Evolutionary conservation across 2,888 invertebrate species (phyloP), one percentile per base, ranked within the genome.

Genomic region (Drosophila imparisetae): DNA sequence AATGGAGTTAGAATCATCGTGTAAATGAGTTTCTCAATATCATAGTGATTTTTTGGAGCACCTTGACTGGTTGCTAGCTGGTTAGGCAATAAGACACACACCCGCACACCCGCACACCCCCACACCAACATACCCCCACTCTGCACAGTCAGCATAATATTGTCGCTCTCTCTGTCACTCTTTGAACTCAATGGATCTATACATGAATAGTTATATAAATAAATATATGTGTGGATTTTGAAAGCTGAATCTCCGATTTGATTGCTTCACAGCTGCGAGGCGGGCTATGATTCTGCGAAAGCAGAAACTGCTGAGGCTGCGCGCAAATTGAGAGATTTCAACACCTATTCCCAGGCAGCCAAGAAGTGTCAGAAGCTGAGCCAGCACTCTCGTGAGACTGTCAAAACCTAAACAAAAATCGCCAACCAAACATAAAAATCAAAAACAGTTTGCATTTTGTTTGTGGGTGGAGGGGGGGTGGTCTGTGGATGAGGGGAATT

Each of bases 291-390:
- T 84, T 86, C 84, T 45, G 71, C 73, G 84, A 82, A 84, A 78
- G 68, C 55, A 53, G 69, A 84, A 86, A 87, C 81, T 82, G 84
- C 84, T 84, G 85, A 84, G 72, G 40, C 32, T 65, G 66, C 53
- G 50, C 40, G 52, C 32, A 52, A 72, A 66, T 72, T 40, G 66
- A 63, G 63, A 73, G 80, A 80, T 85, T 87, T 87, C 86, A 85
- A 81, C 85, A 85, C 85, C 85, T 85, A 81, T 80, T 80, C 80
- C 80, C 80, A 80, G 77, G 74, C 73, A 38, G 54, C 42, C 42
- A 30, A 55, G 58, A 62, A 65, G 71, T 64, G 65, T 24, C 53
- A 48, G 53, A 63, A 57, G 81, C 81, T 77, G 83, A 81, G 50
- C 3, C 76, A 77, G 83, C 81, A 61, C 24, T 68, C 58, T 30